Base-by-base conservation (phyloP, 2,888 invertebrate species). In the Oxytorus armatus region DNA sequence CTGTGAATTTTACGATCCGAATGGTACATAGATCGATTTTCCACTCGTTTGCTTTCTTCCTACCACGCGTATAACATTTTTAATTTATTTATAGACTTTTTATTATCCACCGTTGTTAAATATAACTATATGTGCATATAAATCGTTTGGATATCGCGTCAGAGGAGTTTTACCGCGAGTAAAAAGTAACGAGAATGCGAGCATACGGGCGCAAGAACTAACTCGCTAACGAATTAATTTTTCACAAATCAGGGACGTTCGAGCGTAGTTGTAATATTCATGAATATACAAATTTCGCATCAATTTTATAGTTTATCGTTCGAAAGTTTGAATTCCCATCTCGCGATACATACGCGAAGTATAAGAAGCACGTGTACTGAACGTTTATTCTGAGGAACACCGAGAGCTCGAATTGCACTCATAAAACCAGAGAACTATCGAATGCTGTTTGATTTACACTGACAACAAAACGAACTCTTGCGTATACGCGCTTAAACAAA, bases 341-440 rank as follows among this genome's bases (percentile, higher is more conserved):
- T 55, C 16, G 53, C n/a, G 61, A 10, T 11, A 33, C 29, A 10
- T 21, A n/a, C 14, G 53, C 51, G 5, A 36, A 14, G 25, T 18
- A 36, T 39, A 66, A 49, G 66, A 47, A 36, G 10, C 23, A 18
- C 16, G 4, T 18, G 33, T 39, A 65, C 69, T 36, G 68, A 74
- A n/a, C n/a, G n/a, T n/a, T 39, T 69, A 53, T 63, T 36, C 51
- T 33, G 39, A 47, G 47, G 16, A 79, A 70, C 23, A 14, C n/a
- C 16, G 51, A 51, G 36, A 25, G 18, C 63, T 75, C 59, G 44
- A 42, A 57, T 70, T 66, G 70, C 75, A 55, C 70, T n/a, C 79
- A 76, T 76, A 76, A 76, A 75, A 76, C 36, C 59, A 63, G 66
- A 29, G 61, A 79, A 79, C 76, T 79, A 79, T 70, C 76, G 76